phyloP scores from a whole-genome alignment of 2,113 vertebrate genomes.

The Eretmochelys imbricata region DNA sequence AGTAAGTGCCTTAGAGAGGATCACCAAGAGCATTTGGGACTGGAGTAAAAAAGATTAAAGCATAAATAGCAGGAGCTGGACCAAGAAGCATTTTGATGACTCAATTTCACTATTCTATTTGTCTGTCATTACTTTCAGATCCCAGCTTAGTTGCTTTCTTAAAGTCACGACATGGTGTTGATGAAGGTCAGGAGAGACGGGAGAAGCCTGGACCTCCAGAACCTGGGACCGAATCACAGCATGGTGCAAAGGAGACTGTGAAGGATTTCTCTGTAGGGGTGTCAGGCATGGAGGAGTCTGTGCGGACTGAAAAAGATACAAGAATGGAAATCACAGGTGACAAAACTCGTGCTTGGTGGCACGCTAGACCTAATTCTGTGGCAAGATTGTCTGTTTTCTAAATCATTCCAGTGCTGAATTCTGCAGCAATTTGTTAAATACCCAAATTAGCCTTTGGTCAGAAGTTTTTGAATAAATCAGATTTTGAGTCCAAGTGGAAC shows the following conservation, averaged over 20 bases:
- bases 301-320: slow-evolving; percentile 8
- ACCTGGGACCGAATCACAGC: slow-evolving; percentile 1
- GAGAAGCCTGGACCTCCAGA: slow-evolving; percentile 9
- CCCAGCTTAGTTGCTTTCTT: slow-evolving; percentile 90
- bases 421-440: neutral
- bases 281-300: slow-evolving; percentile 55
- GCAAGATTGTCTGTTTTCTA: neutral
- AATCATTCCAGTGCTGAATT: neutral
- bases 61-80: slow-evolving; percentile 32
- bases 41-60: neutral
- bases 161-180: slow-evolving; percentile 75
- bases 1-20: neutral
- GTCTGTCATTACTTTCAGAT: slow-evolving; percentile 81
- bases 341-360: neutral
- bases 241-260: neutral
- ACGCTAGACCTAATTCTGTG: neutral
- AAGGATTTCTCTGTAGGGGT: neutral
- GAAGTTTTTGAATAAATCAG: neutral
- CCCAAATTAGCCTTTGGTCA: neutral
- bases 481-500: neutral
- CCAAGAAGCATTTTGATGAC: slow-evolving; percentile 26
- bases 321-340: slow-evolving; percentile 77
- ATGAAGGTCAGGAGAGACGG: slow-evolving; percentile 31
- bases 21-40: neutral
- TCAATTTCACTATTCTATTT: slow-evolving; percentile 35